Percentiles rank a stretch among this genome's conserved stretches.
Evolutionary conservation across 2,888 invertebrate genomes (phyloP).

Genomic region (Autographa pulchrina): DNA sequence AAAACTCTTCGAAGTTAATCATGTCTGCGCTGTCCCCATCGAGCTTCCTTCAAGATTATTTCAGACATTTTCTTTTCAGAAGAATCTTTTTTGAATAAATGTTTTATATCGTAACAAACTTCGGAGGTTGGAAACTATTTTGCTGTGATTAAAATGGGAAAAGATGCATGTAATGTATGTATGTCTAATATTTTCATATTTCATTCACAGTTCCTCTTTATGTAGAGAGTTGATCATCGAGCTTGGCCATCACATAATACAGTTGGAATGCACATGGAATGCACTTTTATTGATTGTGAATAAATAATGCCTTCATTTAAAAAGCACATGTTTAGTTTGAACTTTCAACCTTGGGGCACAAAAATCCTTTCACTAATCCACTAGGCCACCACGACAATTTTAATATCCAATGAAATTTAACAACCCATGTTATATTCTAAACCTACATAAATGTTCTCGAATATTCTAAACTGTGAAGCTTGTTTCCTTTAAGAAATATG

Average conservation of each 20-base stretch:
- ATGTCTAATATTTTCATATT: too few relatives aligned
- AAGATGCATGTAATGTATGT: not conserved
- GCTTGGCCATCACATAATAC: too few relatives aligned
- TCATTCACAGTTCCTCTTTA: too few relatives aligned
- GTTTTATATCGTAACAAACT: not conserved
- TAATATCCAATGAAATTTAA: not conserved
- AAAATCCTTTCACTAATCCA: too few relatives aligned
- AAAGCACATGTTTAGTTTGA: too few relatives aligned
- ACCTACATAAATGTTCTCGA: not conserved
- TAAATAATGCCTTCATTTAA: too few relatives aligned
- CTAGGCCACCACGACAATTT: not conserved
- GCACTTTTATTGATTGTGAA: too few relatives aligned
- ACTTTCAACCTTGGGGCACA: too few relatives aligned
- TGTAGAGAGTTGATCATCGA: too few relatives aligned
- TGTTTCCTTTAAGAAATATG: slow-evolving; percentile 4
- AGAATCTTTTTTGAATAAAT: slow-evolving; percentile 8
- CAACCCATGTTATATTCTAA: not conserved
- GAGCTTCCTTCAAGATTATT: not conserved
- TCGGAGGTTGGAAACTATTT: not conserved
- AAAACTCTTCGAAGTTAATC: not conserved
- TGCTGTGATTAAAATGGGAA: not conserved
- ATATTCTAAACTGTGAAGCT: not conserved
- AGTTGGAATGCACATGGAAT: too few relatives aligned
- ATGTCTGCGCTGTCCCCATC: not conserved
- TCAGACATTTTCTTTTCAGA: slow-evolving; percentile 1